Percentiles rank a stretch among this genome's conserved stretches.
These are phyloP conservation scores for Tachyglossus aculeatus DNA, from an alignment of 2,797 vertebrate species.

Conservation along the genomic window DNA sequence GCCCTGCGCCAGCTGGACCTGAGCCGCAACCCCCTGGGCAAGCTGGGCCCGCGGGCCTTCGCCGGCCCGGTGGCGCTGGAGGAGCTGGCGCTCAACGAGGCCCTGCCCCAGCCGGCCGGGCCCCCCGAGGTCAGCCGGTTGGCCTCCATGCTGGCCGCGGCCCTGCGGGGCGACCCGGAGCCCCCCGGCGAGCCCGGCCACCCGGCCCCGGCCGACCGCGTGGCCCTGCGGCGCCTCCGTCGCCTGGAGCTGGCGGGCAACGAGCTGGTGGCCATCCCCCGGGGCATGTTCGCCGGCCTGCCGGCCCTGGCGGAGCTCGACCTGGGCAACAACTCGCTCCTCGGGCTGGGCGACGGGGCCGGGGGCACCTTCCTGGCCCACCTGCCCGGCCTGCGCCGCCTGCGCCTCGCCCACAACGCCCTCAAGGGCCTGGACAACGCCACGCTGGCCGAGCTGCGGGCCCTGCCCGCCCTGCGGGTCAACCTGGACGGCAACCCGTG, in stretches of 20 bases:
- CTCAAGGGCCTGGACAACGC: constrained; percentile 74
- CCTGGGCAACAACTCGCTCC: constrained; percentile 87
- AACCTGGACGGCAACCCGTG: constrained; percentile 82
- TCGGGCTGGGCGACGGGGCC: constrained; percentile 76
- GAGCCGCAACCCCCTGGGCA: constrained; percentile 82
- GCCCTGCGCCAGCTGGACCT: constrained; percentile 85
- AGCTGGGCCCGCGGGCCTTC: constrained; percentile 79
- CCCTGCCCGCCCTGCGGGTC: constrained; percentile 71
- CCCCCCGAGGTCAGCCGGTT: constrained; percentile 23
- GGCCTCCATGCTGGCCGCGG: constrained; percentile 45
- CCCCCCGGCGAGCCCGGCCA: too few species aligned
- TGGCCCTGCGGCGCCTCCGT: constrained; percentile 73
- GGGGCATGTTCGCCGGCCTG: constrained; percentile 70
- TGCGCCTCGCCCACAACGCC: constrained; percentile 87
- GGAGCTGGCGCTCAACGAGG: constrained; percentile 79
- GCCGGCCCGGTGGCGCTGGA: constrained; percentile 53
- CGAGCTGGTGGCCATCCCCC: constrained; percentile 78
- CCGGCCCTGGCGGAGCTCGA: constrained; percentile 77
- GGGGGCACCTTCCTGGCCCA: too few species aligned
- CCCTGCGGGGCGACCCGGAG: constrained; percentile 12
- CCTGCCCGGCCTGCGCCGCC: constrained; percentile 70
- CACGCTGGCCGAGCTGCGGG: constrained; percentile 74
- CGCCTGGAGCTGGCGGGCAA: constrained; percentile 77
- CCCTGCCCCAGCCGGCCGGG: constrained; percentile 39
- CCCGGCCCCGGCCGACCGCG: constrained; percentile 57